Percentiles rank a stretch among this genome's conserved stretches.
phyloP scores from a whole-genome alignment of 2,797 vertebrate species.

The Nannoperca australis region DNA sequence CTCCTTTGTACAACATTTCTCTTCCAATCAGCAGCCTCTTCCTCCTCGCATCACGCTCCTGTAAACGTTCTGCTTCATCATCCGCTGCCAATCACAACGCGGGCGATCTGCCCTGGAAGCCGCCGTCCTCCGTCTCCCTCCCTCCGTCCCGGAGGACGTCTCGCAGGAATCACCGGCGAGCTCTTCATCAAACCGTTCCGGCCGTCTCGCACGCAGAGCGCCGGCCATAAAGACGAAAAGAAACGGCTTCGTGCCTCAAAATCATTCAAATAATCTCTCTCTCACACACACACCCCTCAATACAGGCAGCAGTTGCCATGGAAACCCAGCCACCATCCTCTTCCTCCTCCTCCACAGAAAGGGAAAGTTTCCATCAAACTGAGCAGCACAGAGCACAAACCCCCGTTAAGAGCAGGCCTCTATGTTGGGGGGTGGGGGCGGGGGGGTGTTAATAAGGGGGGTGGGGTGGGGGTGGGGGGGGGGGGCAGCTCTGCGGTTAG shows the following conservation, averaged over 20 bases:
- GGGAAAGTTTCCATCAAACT: conserved; percentile 11
- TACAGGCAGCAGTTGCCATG: conserved; percentile 42
- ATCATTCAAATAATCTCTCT: conserved; percentile 24
- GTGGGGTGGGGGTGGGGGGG: too few relatives aligned
- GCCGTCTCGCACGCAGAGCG: too few relatives aligned
- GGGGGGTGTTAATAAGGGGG: conserved; percentile 48
- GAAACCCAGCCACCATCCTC: conserved; percentile 47
- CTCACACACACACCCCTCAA: conserved; percentile 20
- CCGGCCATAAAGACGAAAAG: neutral
- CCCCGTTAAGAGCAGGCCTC: conserved; percentile 28
- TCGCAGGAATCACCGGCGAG: too few relatives aligned
- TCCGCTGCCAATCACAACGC: conserved; percentile 8
- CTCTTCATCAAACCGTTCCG: too few relatives aligned
- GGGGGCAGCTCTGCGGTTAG: conserved; percentile 64
- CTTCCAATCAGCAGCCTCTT: conserved; percentile 28
- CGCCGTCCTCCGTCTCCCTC: neutral
- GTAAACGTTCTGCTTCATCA: conserved; percentile 4
- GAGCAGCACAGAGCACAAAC: conserved; percentile 35
- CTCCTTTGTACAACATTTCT: conserved; percentile 19
- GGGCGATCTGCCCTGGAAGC: conserved; percentile 16
- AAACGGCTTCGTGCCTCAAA: neutral
- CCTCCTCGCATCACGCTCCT: conserved; percentile 23
- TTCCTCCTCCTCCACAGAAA: neutral
- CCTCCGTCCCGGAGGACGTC: too few relatives aligned
- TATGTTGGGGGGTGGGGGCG: neutral